These are phyloP conservation scores for Salvelinus fontinalis DNA, from an alignment of 2,113 vertebrate species.

Conservation along the genomic window DNA sequence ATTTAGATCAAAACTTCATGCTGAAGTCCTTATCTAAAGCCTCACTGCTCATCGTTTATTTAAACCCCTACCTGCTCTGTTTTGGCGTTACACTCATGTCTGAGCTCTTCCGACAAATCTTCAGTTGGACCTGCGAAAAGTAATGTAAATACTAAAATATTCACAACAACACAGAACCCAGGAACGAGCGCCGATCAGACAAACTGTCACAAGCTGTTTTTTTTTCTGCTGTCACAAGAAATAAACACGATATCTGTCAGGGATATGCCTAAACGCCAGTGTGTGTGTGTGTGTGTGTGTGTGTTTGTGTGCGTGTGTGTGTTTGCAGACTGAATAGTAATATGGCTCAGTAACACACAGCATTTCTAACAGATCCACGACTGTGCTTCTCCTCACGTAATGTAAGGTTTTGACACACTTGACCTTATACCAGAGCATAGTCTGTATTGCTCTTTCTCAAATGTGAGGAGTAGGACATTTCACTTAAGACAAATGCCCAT, in stretches of 20 bases:
- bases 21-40: conserved; percentile 35
- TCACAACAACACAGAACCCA: not conserved
- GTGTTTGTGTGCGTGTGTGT: not conserved
- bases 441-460: not conserved
- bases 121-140: conserved; percentile 17
- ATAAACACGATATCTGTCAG: conserved; percentile 10
- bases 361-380: not conserved
- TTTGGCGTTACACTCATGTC: conserved; percentile 43
- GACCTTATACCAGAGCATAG: not conserved
- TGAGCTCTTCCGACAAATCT: conserved; percentile 46
- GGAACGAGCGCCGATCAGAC: not conserved
- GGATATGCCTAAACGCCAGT: not conserved
- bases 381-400: not conserved
- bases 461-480: not conserved
- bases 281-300: not conserved
- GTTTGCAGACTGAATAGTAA: not conserved
- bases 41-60: conserved; percentile 45
- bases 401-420: not conserved
- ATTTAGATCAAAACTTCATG: conserved; percentile 39
- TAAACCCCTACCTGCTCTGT: conserved; percentile 46
- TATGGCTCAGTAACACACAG: not conserved
- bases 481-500: not conserved
- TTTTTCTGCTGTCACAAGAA: not conserved
- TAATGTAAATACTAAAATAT: conserved; percentile 53
- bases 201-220: not conserved